Conservation (phyloP, 2,113 vertebrate genomes). For the Rhinolophus sinicus region DNA sequence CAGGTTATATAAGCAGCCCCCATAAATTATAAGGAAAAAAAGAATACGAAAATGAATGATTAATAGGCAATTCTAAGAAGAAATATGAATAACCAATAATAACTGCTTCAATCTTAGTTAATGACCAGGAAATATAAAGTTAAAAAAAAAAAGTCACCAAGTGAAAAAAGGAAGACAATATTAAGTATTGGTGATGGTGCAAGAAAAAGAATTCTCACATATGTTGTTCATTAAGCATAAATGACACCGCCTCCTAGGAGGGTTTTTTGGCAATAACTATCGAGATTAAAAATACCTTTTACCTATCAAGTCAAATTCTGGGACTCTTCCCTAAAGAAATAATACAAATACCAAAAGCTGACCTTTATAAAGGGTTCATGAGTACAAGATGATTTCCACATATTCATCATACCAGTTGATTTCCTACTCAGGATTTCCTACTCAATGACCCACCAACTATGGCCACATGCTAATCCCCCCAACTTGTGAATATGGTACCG, state of each 20-base stretch:
- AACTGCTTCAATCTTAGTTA: not conserved
- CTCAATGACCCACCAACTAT: not conserved
- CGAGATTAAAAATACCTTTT: not conserved
- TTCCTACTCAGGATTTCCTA: not conserved
- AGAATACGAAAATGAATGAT: not conserved
- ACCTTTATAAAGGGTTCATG: not conserved
- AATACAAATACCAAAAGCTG: not conserved
- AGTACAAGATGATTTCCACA: not conserved
- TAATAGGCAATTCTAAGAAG: not conserved
- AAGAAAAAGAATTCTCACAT: not conserved
- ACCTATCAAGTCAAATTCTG: not conserved
- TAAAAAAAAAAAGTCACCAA: not conserved
- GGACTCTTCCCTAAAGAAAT: not conserved
- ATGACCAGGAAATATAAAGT: not conserved
- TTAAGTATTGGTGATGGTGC: not conserved
- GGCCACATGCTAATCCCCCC: not conserved
- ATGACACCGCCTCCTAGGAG: not conserved
- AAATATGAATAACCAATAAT: not conserved
- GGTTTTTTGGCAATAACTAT: not conserved
- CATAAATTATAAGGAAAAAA: not conserved
- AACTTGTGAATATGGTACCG: not conserved
- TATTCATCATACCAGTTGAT: not conserved
- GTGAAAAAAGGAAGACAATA: not conserved
- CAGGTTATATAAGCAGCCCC: not conserved
- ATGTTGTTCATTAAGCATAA: not conserved